Percentiles rank a stretch among this genome's conserved stretches.
These are phyloP conservation scores for Lithodes maja DNA, from an alignment of 2,888 invertebrate genomes.

Conservation along the genomic window DNA sequence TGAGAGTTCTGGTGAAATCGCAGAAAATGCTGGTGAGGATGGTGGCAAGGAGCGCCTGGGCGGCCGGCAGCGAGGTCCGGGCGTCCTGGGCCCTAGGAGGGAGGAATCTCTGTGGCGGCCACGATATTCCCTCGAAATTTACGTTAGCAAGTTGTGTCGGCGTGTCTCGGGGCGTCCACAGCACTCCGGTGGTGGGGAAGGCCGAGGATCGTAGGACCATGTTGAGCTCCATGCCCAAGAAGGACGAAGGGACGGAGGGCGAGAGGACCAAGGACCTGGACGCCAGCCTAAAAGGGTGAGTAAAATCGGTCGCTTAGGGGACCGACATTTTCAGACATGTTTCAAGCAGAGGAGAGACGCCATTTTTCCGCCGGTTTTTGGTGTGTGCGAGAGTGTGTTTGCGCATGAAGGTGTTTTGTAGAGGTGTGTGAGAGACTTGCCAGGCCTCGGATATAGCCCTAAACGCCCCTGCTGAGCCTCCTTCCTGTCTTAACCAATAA, in stretches of 20 bases:
- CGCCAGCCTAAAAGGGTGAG: slow-evolving; percentile 79
- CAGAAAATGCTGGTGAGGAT: slow-evolving; percentile 38
- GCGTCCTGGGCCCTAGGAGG: neutral
- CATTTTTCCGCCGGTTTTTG: slow-evolving; percentile 46
- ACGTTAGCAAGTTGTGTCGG: neutral
- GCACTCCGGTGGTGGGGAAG: slow-evolving; percentile 10
- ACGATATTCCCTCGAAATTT: slow-evolving; percentile 46
- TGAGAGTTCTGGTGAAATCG: slow-evolving; percentile 19
- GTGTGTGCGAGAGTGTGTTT: neutral
- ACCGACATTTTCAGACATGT: neutral
- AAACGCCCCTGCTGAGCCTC: neutral
- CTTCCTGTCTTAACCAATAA: neutral
- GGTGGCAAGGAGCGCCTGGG: slow-evolving; percentile 50
- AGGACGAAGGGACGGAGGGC: slow-evolving; percentile 86
- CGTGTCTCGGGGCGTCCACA: slow-evolving; percentile 30
- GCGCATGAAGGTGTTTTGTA: neutral
- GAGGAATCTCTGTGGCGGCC: neutral
- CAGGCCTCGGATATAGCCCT: too few species aligned
- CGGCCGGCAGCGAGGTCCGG: neutral
- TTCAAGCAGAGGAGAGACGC: slow-evolving; percentile 17
- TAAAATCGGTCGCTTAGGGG: neutral
- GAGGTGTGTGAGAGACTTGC: too few species aligned
- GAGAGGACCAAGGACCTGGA: slow-evolving; percentile 85
- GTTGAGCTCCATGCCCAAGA: slow-evolving; percentile 74
- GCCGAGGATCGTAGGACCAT: slow-evolving; percentile 74